These are phyloP conservation scores for Plebejus argus DNA, from an alignment of 2,888 invertebrate genomes.

Conservation along the genomic window DNA sequence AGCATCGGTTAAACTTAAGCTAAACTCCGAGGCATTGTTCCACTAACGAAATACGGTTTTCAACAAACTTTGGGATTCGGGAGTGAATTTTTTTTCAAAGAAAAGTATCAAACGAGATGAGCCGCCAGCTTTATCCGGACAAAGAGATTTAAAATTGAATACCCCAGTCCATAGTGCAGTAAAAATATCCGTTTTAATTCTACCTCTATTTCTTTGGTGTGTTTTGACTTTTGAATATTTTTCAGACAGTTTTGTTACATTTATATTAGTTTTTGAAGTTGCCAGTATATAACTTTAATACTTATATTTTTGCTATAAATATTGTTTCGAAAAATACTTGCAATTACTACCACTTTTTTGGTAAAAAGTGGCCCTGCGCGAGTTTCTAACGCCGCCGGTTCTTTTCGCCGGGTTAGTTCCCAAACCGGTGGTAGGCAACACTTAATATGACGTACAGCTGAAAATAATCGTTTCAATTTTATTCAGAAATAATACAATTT, in stretches of 20 bases:
- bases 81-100: conserved; percentile 50
- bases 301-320: too few species aligned
- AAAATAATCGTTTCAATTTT: too few species aligned
- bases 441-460: too few species aligned
- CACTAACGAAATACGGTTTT: conserved; percentile 9
- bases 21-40: conserved; percentile 20
- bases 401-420: too few species aligned
- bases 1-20: conserved; percentile 17
- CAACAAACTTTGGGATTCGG: conserved; percentile 48
- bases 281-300: too few species aligned
- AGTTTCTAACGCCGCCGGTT: too few species aligned
- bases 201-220: conserved; percentile 17
- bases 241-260: background rate
- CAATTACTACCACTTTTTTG: too few species aligned
- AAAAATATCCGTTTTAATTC: conserved; percentile 39
- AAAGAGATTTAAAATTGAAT: conserved; percentile 41
- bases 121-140: conserved; percentile 40
- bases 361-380: too few species aligned
- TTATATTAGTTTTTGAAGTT: background rate
- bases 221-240: conserved; percentile 32
- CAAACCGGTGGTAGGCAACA: too few species aligned
- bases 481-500: too few species aligned
- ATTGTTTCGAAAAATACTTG: too few species aligned
- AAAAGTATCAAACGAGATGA: conserved; percentile 55
- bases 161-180: conserved; percentile 32